Evolutionary conservation across 2,888 invertebrate species (phyloP), one percentile per base, ranked within the genome.

Genomic region (Ophion ellenae): DNA sequence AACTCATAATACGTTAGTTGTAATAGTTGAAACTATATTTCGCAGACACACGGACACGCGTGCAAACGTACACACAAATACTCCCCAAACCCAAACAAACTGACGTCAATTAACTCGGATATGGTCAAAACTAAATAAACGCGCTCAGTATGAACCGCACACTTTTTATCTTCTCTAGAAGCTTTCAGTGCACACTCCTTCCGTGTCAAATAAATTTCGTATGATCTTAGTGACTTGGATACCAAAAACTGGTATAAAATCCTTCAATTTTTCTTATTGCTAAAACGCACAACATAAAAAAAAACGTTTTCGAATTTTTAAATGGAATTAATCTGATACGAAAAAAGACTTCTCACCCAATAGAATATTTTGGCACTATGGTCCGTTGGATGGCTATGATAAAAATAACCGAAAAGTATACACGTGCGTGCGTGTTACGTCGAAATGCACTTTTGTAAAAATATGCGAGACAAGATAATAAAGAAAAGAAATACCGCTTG

Each of bases 81-180:
- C 36, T 36, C 36, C 6, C 6, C 24, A 24, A 24, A 24, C 24
- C 24, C 24, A 24, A 24, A 24, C 2, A 24, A 24, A 24, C 57
- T 40, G 61, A 67, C 67, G 77, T 77, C 53, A 81, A 78, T 69
- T 74, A 40, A 78, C 77, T 77, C 64, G 78, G 20, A 57, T 59
- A 20, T 63, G 17, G 40, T 78, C 20, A 61, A 70, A 61, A 69
- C 70, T 81, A 71, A 53, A 78, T 70, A 81, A 81, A 81, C 78
- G 5, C 10, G 17, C n/a, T n/a, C 17, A 17, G 57, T n/a, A 57
- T 57, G 3, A 14, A 57, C 14, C n/a, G 11, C 17, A 57, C 57
- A 57, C 57, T 57, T n/a, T 14, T 57, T 10, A 57, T 57, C 57
- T 11, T 57, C n/a, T 14, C 57, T n/a, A 57, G 14, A 57, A 57